Conservation (phyloP, 2,113 vertebrate genomes). For the Helogale parvula region DNA sequence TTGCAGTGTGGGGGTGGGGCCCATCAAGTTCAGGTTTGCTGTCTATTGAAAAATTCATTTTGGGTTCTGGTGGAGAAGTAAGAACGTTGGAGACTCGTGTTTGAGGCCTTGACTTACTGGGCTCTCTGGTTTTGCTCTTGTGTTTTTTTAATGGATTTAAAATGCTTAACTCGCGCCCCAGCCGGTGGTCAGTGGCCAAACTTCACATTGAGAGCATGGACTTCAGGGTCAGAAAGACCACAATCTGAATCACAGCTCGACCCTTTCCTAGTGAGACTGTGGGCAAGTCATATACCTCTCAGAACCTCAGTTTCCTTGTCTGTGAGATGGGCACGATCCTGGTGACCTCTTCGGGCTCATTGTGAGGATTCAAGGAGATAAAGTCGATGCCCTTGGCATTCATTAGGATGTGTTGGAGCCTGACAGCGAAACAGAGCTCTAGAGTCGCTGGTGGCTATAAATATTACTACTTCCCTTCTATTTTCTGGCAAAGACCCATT, state of each 20-base stretch:
- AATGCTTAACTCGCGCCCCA: background rate
- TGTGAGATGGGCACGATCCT: background rate
- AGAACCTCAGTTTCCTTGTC: background rate
- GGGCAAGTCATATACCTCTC: background rate
- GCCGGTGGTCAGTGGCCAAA: fast-evolving
- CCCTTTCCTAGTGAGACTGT: background rate
- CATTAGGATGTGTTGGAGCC: background rate
- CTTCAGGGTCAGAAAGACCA: background rate
- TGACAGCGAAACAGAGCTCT: background rate
- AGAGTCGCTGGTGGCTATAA: background rate
- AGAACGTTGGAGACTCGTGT: fast-evolving
- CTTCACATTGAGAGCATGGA: background rate
- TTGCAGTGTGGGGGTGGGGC: background rate
- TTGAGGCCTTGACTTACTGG: background rate
- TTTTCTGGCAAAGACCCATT: slow-evolving; percentile 16
- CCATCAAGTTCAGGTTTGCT: background rate
- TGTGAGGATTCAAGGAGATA: background rate
- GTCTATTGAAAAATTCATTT: background rate
- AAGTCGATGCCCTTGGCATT: fast-evolving
- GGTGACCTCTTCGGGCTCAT: background rate
- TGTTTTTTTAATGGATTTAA: background rate
- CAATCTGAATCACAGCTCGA: background rate
- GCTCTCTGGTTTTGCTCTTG: background rate
- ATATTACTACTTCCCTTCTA: background rate
- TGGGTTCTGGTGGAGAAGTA: background rate